phyloP scores from a whole-genome alignment of 2,888 invertebrate species.

The Eucera pruinosa region DNA sequence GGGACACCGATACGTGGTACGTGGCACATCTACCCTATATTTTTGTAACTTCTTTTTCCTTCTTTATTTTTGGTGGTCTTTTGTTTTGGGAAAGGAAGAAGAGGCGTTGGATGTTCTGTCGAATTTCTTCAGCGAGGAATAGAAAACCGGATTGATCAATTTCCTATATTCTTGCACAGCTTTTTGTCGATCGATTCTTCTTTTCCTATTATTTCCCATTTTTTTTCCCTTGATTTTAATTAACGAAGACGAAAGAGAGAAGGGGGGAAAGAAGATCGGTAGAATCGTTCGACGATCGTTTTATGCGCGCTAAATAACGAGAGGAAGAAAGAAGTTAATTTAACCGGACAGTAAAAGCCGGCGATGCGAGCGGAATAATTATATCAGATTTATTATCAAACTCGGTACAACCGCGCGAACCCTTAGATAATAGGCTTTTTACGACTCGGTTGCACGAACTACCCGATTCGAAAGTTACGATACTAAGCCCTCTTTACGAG shows the following conservation, averaged over 20 bases:
- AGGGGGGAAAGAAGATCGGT: neutral
- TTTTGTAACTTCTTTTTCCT: constrained; percentile 1
- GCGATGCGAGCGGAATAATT: constrained; percentile 67
- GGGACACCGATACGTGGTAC: too few species aligned
- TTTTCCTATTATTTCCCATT: too few species aligned
- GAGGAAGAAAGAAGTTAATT: constrained; percentile 52
- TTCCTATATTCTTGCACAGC: too few species aligned
- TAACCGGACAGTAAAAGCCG: constrained; percentile 46
- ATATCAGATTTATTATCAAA: constrained; percentile 68
- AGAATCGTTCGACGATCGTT: constrained; percentile 15
- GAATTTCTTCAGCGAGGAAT: too few species aligned
- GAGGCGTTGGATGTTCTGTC: too few species aligned
- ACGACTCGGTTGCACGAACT: constrained; percentile 65
- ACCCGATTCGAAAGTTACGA: constrained; percentile 73
- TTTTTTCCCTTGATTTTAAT: neutral
- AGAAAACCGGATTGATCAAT: too few species aligned
- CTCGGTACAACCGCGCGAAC: constrained; percentile 56
- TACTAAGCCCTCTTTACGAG: constrained; percentile 74
- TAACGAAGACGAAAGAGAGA: neutral
- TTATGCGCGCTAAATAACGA: constrained; percentile 12
- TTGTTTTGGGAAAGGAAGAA: neutral
- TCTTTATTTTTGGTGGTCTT: neutral
- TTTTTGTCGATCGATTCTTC: neutral
- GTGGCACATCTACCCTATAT: too few species aligned
- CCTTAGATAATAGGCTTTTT: constrained; percentile 73